Evolutionary conservation across 1,140 invertebrate genomes (phyloP), one percentile per base, ranked within the genome.

Genomic region (Drosophila dunni): DNA sequence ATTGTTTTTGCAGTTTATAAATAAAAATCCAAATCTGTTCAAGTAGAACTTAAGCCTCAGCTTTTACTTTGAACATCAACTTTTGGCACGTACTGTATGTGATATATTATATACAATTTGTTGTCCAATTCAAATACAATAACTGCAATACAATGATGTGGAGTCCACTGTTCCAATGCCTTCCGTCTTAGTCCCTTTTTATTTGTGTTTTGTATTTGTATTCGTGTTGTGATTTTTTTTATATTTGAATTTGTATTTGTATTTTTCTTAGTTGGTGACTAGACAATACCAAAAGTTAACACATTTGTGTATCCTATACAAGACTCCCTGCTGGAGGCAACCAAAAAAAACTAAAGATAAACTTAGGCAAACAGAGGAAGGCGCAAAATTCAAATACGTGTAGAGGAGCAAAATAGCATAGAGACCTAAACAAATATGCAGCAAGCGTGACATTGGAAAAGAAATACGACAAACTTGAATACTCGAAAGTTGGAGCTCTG

Each of bases 361-460:
- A 67, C 74, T 62, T 62, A 72, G 63, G 51, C 72, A 70, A 75
- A 69, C 74, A 66, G 4, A 42, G 7, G 40, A 42, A 42, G 40
- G 38, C 38, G 10, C 38, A 40, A 11, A 40, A 11, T 33, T 38
- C 50, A 74, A 53, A 68, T 34, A 48, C 44, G 7, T 6, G 7
- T 15, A 40, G 34, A 33, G 40, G 7, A 65, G 29, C 15, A 46
- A 64, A 60, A 68, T 44, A 72, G 62, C 46, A 9, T 33, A 36
- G 60, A 54, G 66, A 66, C 81, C 81, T 83, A 77, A 84, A 56
- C 81, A 83, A 83, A 83, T 78, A 83, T 82, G 69, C 61, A 78
- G 64, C n/a, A 44, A 74, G 45, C 69, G 74, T 81, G 79, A 70
- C 61, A 57, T 29, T 53, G 20, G 36, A 13, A 29, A 29, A 34